Base-by-base conservation (phyloP, 2,888 invertebrate genomes). In the Netelia fuscicornis region DNA sequence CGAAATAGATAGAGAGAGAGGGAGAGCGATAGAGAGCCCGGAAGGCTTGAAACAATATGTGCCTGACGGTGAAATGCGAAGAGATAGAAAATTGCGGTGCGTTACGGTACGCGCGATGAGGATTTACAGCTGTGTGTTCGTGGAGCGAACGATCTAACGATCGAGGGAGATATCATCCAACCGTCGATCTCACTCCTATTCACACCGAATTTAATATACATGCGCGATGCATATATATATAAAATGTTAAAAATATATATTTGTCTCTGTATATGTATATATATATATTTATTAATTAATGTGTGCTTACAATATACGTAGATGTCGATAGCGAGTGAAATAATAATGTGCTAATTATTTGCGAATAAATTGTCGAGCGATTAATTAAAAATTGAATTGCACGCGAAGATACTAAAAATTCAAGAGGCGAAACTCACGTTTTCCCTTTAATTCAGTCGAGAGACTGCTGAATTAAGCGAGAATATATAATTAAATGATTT, bases 41-140 rank as follows among this genome's bases (percentile, higher is more conserved):
- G 86, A 87, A 87, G 87, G 86, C 87, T 83, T 80, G 85, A 86
- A 87, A 87, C 87, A 87, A 87, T 86, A 83, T 86, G 85, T 78
- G 84, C 85, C 83, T 52, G 81, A n/a, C 42, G 71, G 44, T 72
- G 80, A 85, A 86, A 76, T 65, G 76, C 74, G 37, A 83, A 84
- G 75, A 80, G 78, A 82, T 76, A 83, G 83, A 83, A 86, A 87
- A 85, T 86, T 86, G 82, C 80, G 85, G 84, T 85, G 86, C 83
- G 86, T 85, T 87, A 85, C 84, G 84, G 56, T 70, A 68, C 30
- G 56, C 30, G 56, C 75, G 81, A 81, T 79, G 78, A 81, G 71
- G 75, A 85, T 85, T 85, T 71, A 81, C 70, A 85, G 60, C 72
- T 78, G 74, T 56, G 62, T 25, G 20, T 25, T 37, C 37, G 11